These are phyloP conservation scores for Heliocidaris erythrogramma DNA, from an alignment of 35 echinoderm and acorn worm genomes.

Conservation along the genomic window DNA sequence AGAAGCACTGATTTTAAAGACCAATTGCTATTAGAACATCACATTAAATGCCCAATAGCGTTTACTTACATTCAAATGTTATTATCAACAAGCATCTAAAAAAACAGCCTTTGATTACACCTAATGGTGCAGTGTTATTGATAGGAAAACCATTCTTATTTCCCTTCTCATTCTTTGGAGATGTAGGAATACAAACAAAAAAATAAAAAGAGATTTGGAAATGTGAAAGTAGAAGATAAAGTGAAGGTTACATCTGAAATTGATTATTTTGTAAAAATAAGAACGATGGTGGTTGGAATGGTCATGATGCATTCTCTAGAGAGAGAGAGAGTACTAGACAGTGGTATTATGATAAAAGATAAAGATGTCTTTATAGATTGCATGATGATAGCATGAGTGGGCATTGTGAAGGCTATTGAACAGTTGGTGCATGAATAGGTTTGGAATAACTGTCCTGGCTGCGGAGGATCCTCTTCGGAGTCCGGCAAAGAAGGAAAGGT, in stretches of 20 bases:
- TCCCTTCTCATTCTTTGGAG: neutral
- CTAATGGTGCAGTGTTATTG: neutral
- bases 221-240: neutral
- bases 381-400: neutral
- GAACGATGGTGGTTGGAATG: neutral
- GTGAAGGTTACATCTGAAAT: neutral
- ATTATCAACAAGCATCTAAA: neutral
- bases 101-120: neutral
- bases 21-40: neutral
- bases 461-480: neutral
- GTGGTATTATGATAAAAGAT: neutral
- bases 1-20: neutral
- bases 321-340: neutral
- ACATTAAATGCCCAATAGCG: neutral
- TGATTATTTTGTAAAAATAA: neutral
- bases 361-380: neutral
- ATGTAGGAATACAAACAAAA: neutral
- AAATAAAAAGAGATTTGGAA: neutral
- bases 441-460: slow-evolving; percentile 10
- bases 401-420: neutral
- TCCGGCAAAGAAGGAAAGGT: neutral
- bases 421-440: neutral
- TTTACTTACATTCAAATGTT: neutral
- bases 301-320: neutral
- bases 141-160: neutral